Conservation (phyloP, 2,797 vertebrate species). For the Gadopsis bispinosus region DNA sequence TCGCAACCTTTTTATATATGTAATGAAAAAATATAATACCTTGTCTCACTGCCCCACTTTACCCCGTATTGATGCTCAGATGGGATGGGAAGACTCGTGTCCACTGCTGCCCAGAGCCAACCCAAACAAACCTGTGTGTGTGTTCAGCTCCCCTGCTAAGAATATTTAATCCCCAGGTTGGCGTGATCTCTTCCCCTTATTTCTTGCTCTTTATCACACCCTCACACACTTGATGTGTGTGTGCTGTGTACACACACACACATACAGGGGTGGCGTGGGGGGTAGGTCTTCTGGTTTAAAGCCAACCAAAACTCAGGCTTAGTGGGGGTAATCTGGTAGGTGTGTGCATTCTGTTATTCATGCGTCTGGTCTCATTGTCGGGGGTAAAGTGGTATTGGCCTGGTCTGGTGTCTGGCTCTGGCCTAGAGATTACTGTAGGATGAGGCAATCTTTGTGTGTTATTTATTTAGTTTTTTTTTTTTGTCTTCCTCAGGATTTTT, state of each 20-base stretch:
- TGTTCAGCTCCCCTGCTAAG: conserved; percentile 71
- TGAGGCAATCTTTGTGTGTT: not conserved
- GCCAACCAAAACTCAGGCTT: conserved; percentile 64
- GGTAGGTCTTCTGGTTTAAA: conserved; percentile 32
- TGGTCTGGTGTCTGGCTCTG: conserved; percentile 19
- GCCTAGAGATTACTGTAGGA: not conserved
- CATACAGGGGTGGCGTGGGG: not conserved
- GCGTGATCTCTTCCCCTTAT: conserved; percentile 41
- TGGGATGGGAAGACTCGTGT: conserved; percentile 65
- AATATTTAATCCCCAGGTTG: conserved; percentile 80
- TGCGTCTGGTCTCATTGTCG: conserved; percentile 20
- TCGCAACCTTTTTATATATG: conserved; percentile 35
- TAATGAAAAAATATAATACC: conserved; percentile 17
- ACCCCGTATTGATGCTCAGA: not conserved
- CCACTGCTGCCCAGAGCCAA: conserved; percentile 69
- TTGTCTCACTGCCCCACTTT: conserved; percentile 12
- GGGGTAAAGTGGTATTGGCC: conserved; percentile 20
- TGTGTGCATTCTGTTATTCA: conserved; percentile 27
- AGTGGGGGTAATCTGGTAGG: conserved; percentile 61
- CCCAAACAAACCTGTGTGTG: conserved; percentile 81
- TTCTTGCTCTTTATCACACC: conserved; percentile 54
- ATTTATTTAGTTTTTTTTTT: not conserved
- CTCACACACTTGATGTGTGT: conserved; percentile 51
- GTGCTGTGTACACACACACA: conserved; percentile 10
- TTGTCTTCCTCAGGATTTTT: not conserved